phyloP scores from a whole-genome alignment of 2,797 vertebrate genomes.

The Anabacerthia variegaticeps region DNA sequence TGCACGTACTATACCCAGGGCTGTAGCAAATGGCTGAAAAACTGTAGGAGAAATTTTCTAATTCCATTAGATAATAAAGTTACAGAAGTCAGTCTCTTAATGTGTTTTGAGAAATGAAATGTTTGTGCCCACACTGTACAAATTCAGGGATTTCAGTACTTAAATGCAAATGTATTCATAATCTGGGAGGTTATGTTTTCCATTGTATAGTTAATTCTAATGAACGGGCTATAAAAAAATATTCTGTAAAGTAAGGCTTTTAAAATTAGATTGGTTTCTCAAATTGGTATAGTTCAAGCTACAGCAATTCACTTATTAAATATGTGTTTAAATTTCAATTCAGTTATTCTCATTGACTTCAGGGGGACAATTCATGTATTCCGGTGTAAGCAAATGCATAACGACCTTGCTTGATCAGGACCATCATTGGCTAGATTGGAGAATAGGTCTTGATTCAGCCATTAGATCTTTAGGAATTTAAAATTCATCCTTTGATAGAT shows the following conservation, averaged over 20 bases:
- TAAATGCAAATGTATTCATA: not conserved
- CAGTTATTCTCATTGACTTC: not conserved
- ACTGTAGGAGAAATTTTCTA: not conserved
- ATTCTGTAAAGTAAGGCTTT: not conserved
- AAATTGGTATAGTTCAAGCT: not conserved
- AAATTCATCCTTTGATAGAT: slow-evolving; percentile 5
- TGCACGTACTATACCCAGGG: not conserved
- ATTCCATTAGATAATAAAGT: not conserved
- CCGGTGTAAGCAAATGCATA: not conserved
- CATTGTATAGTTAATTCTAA: not conserved
- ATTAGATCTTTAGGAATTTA: not conserved
- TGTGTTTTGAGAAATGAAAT: not conserved
- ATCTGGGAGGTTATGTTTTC: not conserved
- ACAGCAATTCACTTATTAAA: not conserved
- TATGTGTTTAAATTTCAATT: not conserved
- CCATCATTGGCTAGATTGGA: not conserved
- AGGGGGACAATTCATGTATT: not conserved
- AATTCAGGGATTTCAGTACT: not conserved
- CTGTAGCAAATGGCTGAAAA: not conserved
- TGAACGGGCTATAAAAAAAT: not conserved
- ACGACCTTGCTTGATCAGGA: not conserved
- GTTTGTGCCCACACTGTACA: not conserved
- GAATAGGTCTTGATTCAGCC: not conserved
- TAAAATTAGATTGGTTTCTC: slow-evolving; percentile 31
- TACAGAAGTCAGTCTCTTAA: not conserved